Evolutionary conservation across 2,888 invertebrate genomes (phyloP), one percentile per base, ranked within the genome.

Genomic region (Frankliniella fusca): DNA sequence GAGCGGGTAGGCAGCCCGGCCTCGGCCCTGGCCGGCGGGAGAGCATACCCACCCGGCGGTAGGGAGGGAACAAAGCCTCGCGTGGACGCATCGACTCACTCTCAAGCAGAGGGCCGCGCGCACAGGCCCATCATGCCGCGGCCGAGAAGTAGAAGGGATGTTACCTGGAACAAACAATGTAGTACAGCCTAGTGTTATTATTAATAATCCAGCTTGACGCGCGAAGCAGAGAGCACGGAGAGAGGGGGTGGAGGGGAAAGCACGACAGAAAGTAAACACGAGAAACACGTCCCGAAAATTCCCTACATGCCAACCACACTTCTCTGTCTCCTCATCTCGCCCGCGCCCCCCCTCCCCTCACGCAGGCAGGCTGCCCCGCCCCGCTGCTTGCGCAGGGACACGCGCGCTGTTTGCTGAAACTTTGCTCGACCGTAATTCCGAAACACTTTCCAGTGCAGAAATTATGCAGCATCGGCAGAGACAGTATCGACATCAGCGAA

Each of bases 391-490:
- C 38, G 38, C 38, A 38, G 38, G 38, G 38, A 38, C 38, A 5
- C 3, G 38, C 38, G 5, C 3, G 12, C 54, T 54, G 54, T 54
- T 54, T 54, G 54, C 27, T 27, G 70, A 76, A 76, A 76, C 70
- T 76, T 76, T 76, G 15, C 61, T n/a, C 54, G 27, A 10, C 27
- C 70, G 70, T 76, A 76, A 76, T 76, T 76, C 70, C 70, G 70
- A 76, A 76, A 76, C 70, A 76, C 70, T 76, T 76, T 76, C 70
- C 11, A 12, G 70, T 76, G 70, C 70, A 76, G 70, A 76, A 76
- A 76, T 76, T 76, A 76, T 76, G 70, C 70, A 76, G 70, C 70
- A 76, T 76, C 70, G 70, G 70, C 70, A 76, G 61, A 61, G 61
- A 61, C 61, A 7, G 70, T 27, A 76, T 76, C 70, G 70, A 76